These are phyloP conservation scores for Salvelinus namaycush DNA, from an alignment of 2,113 vertebrate species.

Conservation along the genomic window DNA sequence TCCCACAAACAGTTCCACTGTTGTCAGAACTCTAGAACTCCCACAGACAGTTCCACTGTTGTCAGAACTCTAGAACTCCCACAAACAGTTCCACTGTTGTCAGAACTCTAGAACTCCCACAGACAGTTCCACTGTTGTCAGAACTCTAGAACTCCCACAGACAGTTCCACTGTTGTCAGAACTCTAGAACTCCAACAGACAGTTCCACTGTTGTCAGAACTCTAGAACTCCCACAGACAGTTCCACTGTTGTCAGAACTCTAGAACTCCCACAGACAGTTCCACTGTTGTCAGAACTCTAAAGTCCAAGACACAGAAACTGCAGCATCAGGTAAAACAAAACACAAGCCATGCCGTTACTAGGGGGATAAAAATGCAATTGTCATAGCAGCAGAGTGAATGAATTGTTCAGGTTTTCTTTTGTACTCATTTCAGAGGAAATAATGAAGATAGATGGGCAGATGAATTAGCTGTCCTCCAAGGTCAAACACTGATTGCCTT, in stretches of 20 bases:
- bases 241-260: too few species aligned
- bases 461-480: constrained; percentile 98
- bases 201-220: too few species aligned
- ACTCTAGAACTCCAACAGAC: constrained; percentile 25
- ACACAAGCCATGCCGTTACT: constrained; percentile 54
- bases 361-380: constrained; percentile 88
- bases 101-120: too few species aligned
- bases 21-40: too few species aligned
- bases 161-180: too few species aligned
- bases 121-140: too few species aligned
- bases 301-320: constrained; percentile 41
- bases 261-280: too few species aligned
- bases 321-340: constrained; percentile 56
- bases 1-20: too few species aligned
- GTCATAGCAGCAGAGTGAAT: constrained; percentile 85
- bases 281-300: neutral
- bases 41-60: too few species aligned
- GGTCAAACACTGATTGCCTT: constrained; percentile 96
- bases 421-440: constrained; percentile 85
- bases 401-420: constrained; percentile 95
- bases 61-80: too few species aligned
- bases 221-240: constrained; percentile 77
- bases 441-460: constrained; percentile 98
- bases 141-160: too few species aligned
- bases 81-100: too few species aligned